Base-by-base conservation (phyloP, 2,113 vertebrate genomes). In the Heterocephalus glaber region DNA sequence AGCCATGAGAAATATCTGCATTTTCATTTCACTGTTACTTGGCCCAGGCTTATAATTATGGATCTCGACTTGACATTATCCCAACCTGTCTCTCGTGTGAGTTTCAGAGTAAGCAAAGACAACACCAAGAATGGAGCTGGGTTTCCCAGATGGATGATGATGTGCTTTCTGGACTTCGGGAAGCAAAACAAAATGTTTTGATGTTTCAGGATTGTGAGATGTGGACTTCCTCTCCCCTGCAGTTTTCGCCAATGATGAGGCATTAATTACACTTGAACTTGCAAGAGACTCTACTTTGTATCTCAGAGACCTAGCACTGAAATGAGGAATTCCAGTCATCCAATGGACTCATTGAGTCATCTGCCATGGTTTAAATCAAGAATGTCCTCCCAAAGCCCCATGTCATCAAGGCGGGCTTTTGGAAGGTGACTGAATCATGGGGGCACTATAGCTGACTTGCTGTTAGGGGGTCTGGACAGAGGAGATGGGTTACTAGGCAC, bases 141-240 rank as follows among this genome's bases (percentile, higher is more conserved):
- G 72, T 74, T 93, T 77, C 24, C 86, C 60, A 22, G 60, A 24
- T 33, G 52, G 47, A 49, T 28, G 13, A n/a, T 1, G 1, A 14
- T 30, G 38, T 47, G 22, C 70, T 82, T 86, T 77, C 38, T 44
- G 80, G 20, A 60, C 47, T 44, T 63, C 72, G 30, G 33, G 13
- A 95, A 89, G 56, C 47, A 91, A 93, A 93, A 90, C 16, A 72
- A 86, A 88, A 47, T 41, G 10, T 8, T 72, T 28, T 49, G 28
- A 19, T n/a, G 63, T 80, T 91, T 94, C 35, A 56, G 28, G 65
- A 41, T 84, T 38, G 5, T 20, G 47, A 49, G 47, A 49, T 49
- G 47, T 49, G 47, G 56, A 14, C 56, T 58, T 20, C 17, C 56
- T 58, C 65, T 14, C 9, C 49, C 49, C 26, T 26, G 49, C 16